Base-by-base conservation (phyloP, 2,888 invertebrate species). In the Tipula vernalis region DNA sequence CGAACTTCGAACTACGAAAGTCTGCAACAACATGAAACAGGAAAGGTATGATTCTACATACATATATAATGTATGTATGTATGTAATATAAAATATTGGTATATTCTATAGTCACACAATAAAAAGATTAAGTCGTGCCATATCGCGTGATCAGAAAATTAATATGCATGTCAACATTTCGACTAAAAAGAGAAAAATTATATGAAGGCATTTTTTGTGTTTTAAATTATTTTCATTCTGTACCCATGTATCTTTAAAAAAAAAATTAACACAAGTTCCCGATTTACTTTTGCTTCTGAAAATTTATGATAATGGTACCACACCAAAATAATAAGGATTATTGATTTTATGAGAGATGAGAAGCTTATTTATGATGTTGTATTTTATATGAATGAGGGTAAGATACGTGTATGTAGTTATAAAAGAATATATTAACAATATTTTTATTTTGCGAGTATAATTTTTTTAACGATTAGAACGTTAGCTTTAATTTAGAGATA, bases 111-210 rank as follows among this genome's bases (percentile, higher is more conserved):
- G 41, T 39, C n/a, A 36, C 13, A 41, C n/a, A 12, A n/a, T 41
- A 84, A 28, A 85, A 85, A 85, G 85, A 85, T 85, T 85, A 85
- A 85, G 85, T 42, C 85, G 85, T 85, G 85, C 85, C 85, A 85
- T 85, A 85, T 85, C 85, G 44, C 85, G 85, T 85, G 85, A 85
- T 85, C 85, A 18, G 41, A 85, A 85, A 85, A 85, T 85, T 85
- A 85, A 85, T 85, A 85, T 85, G 85, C 85, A 85, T 39, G 42
- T 42, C 39, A 85, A 85, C 85, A 85, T 85, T 85, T 84, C 41
- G 41, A 84, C 36, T 84, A 84, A 39, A 84, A 41, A 39, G 39
- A 39, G 6, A 36, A 84, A 84, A n/a, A 84, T 39, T 84, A 84
- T 71, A 71, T 28, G 71, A 71, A 71, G 71, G 71, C 71, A 71